phyloP scores from a whole-genome alignment of 2,113 vertebrate genomes.

The Perca flavescens region DNA sequence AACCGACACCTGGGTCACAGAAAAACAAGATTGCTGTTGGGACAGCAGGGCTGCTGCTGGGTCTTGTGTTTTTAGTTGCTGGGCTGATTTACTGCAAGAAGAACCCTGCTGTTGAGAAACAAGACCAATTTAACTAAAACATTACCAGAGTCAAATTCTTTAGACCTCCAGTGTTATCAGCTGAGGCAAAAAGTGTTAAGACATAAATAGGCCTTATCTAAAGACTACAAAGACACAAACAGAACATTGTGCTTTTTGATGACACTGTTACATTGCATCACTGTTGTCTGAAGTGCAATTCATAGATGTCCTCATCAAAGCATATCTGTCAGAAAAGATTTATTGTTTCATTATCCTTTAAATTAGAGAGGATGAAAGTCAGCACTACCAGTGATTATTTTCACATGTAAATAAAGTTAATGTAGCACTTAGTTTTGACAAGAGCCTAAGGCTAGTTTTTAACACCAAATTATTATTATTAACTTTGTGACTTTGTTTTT shows the following conservation, averaged over 20 bases:
- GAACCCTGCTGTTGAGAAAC: slow-evolving; percentile 43
- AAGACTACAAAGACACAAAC: background rate
- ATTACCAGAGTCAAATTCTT: background rate
- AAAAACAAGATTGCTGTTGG: slow-evolving; percentile 63
- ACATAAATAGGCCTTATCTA: background rate
- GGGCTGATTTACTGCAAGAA: slow-evolving; percentile 70
- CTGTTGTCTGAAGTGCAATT: background rate
- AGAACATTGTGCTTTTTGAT: background rate
- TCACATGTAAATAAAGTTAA: background rate
- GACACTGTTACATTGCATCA: background rate
- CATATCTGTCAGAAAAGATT: background rate
- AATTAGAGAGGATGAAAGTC: background rate
- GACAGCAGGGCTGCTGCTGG: slow-evolving; percentile 65
- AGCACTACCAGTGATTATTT: background rate
- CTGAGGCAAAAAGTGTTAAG: background rate
- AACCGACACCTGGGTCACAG: slow-evolving; percentile 1
- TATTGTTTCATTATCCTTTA: background rate
- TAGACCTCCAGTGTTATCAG: background rate
- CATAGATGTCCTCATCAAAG: background rate
- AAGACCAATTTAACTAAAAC: background rate
- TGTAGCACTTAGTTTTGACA: background rate
- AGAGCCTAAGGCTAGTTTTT: background rate
- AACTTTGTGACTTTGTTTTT: background rate
- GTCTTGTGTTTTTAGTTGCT: slow-evolving; percentile 51
- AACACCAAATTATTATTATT: background rate